Evolutionary conservation across 2,888 invertebrate genomes (phyloP), one percentile per base, ranked within the genome.

Genomic region (Plagodis dolabraria): DNA sequence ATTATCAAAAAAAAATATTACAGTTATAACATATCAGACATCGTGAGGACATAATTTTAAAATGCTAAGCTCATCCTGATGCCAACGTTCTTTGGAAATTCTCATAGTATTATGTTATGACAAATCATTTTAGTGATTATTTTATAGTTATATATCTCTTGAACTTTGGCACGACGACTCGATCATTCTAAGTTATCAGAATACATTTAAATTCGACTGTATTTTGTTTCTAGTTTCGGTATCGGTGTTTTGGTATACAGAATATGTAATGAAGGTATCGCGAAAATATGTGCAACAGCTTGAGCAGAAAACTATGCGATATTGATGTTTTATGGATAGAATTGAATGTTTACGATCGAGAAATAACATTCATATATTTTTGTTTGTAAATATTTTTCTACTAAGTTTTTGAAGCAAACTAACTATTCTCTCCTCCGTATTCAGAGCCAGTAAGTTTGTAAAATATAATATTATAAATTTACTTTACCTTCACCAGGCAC

Each of bases 231-330:
- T 33, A 53, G 49, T 48, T 52, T 53, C 40, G 8, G 52, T 60
- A 48, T 52, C 47, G 47, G 10, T 40, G 49, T 45, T 52, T 53
- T 35, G 10, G 47, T 59, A 48, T 52, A 40, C 47, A 45, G 62
- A 57, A 65, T 62, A 57, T 52, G 38, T 53, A 56, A 58, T 53
- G 60, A 51, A 57, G 54, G 60, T 60, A 40, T 54, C n/a, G 9
- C 6, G 38, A 47, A 36, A 53, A 52, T 57, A 54, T 52, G 22
- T 35, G 54, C 9, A 40, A 45, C 48, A 48, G 62, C 51, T 51
- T 57, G 57, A 38, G 47, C 34, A 57, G 54, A 53, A 61, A 54
- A 12, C 50, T 53, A 44, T 61, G 46, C 53, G 8, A 34, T 36
- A 36, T 43, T 47, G 11, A 40, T 47, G 12, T 53, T 47, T 54